phyloP scores from a whole-genome alignment of 2,888 invertebrate genomes.

The Lochmaea crataegi region DNA sequence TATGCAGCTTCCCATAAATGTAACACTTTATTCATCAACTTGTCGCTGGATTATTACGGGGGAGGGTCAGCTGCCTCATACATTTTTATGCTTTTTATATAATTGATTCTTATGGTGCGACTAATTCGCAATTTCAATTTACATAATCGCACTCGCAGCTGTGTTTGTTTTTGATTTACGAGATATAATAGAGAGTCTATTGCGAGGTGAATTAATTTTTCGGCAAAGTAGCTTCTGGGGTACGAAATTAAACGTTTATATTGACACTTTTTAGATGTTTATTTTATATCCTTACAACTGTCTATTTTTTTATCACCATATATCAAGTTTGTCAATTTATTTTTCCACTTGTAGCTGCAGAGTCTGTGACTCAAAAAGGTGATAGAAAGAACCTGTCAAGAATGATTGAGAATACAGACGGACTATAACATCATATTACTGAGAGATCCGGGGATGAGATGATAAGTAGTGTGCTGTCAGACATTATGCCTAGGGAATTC shows the following conservation, averaged over 20 bases:
- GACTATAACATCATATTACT: constrained; percentile 66
- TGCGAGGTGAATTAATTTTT: constrained; percentile 34
- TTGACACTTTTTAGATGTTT: not conserved
- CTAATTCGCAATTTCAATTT: constrained; percentile 55
- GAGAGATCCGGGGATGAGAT: constrained; percentile 60
- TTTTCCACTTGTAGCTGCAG: constrained; percentile 46
- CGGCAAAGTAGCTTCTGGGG: constrained; percentile 32
- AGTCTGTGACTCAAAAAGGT: constrained; percentile 46
- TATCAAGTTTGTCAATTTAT: constrained; percentile 36
- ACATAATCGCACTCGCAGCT: constrained; percentile 53
- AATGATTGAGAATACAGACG: constrained; percentile 65
- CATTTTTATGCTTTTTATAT: constrained; percentile 63
- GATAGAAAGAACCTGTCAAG: constrained; percentile 59
- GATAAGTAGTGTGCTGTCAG: constrained; percentile 62
- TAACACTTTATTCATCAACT: constrained; percentile 64
- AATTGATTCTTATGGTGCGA: constrained; percentile 56
- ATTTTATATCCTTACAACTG: no score
- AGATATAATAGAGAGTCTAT: constrained; percentile 41
- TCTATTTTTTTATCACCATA: constrained; percentile 18
- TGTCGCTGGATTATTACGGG: constrained; percentile 62
- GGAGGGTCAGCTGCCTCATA: constrained; percentile 63
- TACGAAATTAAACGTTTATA: not conserved
- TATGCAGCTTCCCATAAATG: constrained; percentile 65
- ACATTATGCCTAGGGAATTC: constrained; percentile 60
- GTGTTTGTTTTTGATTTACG: constrained; percentile 49